Base-by-base conservation (phyloP, 2,888 invertebrate genomes). In the Oligia latruncula region DNA sequence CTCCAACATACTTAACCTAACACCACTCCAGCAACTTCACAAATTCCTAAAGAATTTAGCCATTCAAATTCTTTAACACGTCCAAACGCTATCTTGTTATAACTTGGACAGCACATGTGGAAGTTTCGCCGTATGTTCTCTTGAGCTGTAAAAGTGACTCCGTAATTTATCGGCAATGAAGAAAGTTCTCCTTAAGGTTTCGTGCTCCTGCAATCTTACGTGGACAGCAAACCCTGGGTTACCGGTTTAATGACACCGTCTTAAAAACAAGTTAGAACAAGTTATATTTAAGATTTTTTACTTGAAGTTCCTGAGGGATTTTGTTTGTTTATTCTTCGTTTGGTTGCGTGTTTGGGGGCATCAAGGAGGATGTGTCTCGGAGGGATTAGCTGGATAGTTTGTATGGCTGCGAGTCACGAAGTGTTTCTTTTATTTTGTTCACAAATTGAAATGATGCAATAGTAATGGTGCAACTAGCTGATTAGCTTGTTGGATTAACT, bases 131-230 rank as follows among this genome's bases (percentile, higher is more conserved):
- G 93, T 96, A 95, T 93, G 95, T 95, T 95, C 95, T 92, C 90
- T 87, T 93, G 93, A 95, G 96, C 95, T 96, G 95, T 95, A 95
- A 96, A 95, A 95, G 94, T 94, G 96, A 96, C 95, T 96, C 89
- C 89, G 93, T 95, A 96, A 97, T 97, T 96, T 97, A 97, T 96
- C 93, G 95, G 92, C 93, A 91, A 93, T 93, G 94, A 93, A 93
- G 92, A 91, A 95, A 96, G 91, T 96, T 95, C 91, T 89, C 85
- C 93, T 91, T 91, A 91, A 91, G 92, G 93, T 92, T 92, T 77
- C 88, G 70, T 71, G 65, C 88, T 89, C 83, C 91, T 92, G 93
- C 93, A 95, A 95, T 96, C 95, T 95, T 90, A 95, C 95, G 95
- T 94, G 93, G 85, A 88, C 87, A 73, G 87, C 81, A 88, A 79